These are phyloP conservation scores for Sminthurinus aureus DNA, from an alignment of 2,888 invertebrate genomes.

Conservation along the genomic window DNA sequence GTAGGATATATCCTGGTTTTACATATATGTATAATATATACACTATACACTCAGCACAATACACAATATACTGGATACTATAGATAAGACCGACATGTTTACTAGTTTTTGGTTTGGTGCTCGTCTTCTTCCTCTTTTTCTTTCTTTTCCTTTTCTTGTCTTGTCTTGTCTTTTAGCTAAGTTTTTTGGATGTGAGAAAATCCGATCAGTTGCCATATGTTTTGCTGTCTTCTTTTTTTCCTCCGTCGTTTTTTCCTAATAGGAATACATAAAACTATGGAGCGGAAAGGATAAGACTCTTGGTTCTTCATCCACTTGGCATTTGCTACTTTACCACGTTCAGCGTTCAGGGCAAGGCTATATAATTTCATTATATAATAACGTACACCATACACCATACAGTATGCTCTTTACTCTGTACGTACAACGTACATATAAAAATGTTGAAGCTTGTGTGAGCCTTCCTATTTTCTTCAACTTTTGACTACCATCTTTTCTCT, in stretches of 20 bases:
- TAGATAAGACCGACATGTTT: background rate
- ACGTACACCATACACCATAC: background rate
- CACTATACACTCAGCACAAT: background rate
- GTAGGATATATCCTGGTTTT: background rate
- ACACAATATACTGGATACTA: background rate
- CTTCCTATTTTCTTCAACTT: too few relatives aligned
- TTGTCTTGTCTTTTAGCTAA: background rate
- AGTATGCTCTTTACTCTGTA: background rate
- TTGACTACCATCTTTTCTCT: too few relatives aligned
- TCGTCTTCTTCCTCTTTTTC: background rate
- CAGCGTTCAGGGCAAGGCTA: too few relatives aligned
- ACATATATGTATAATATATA: background rate
- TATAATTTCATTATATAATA: background rate
- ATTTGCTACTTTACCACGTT: too few relatives aligned
- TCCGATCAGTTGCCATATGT: background rate
- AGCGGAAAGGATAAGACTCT: background rate
- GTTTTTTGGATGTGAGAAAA: background rate
- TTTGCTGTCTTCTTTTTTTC: background rate
- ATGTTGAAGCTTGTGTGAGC: too few relatives aligned
- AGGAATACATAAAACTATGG: background rate
- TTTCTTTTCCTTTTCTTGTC: too few relatives aligned
- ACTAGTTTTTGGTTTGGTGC: background rate
- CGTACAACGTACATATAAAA: too few relatives aligned
- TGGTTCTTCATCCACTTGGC: too few relatives aligned
- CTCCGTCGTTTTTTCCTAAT: background rate